Evolutionary conservation across 2,113 vertebrate genomes (phyloP).

Genomic region (Hemiprocne comata): DNA sequence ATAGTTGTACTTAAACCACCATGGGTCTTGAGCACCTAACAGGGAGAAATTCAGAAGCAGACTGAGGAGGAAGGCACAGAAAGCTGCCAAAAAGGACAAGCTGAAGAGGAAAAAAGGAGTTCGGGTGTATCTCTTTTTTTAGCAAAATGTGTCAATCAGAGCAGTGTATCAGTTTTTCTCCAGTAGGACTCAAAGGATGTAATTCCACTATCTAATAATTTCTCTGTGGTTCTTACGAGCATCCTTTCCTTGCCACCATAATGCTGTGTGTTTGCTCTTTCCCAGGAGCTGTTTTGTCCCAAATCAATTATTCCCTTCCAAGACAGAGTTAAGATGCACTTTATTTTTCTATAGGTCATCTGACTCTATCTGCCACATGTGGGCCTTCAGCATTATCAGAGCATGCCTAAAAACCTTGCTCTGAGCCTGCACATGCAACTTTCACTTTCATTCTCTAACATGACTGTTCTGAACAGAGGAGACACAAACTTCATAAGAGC

Average conservation of each 20-base stretch:
- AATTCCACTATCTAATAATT: background rate
- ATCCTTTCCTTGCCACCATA: background rate
- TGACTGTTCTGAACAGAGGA: background rate
- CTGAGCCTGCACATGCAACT: background rate
- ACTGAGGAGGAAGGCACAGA: background rate
- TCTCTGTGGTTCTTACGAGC: rapidly evolving
- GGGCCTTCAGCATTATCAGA: background rate
- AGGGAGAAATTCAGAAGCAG: background rate
- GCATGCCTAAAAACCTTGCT: background rate
- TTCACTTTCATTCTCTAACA: background rate
- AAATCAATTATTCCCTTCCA: background rate
- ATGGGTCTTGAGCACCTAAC: background rate
- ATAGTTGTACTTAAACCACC: rapidly evolving
- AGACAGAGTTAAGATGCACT: background rate
- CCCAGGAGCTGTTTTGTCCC: background rate
- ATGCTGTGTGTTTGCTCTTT: background rate
- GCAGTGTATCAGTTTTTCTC: background rate
- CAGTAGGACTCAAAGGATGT: background rate
- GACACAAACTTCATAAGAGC: background rate
- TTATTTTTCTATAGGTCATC: background rate
- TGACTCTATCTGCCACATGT: background rate
- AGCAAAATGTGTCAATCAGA: background rate
- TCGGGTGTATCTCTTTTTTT: background rate
- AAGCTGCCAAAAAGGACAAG: background rate
- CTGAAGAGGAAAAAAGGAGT: background rate